Evolutionary conservation across 2,888 invertebrate genomes (phyloP).

Genomic region (Branchipolynoe longqiensis): DNA sequence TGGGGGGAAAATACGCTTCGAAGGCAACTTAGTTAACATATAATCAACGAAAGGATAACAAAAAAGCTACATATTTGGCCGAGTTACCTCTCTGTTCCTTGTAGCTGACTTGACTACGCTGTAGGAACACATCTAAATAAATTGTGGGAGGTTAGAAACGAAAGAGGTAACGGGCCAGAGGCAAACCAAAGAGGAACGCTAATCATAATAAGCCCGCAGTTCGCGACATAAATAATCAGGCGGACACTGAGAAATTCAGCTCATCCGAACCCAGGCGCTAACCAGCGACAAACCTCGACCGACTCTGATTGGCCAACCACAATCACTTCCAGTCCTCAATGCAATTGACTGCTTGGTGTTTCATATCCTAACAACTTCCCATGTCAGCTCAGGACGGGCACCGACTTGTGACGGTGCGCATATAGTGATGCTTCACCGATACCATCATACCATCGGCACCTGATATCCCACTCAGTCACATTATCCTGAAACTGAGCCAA

Average conservation of each 20-base stretch:
- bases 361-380: too few relatives aligned
- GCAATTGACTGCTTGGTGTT: too few relatives aligned
- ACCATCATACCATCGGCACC: too few relatives aligned
- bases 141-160: not conserved
- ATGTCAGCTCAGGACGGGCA: not conserved
- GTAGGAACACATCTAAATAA: constrained; percentile 6
- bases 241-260: not conserved
- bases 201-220: constrained; percentile 9
- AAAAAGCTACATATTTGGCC: not conserved
- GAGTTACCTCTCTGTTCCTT: constrained; percentile 16
- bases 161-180: constrained; percentile 16
- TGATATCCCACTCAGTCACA: too few relatives aligned
- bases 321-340: too few relatives aligned
- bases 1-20: too few relatives aligned
- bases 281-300: not conserved
- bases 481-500: too few relatives aligned
- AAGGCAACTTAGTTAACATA: not conserved
- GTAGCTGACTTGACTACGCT: constrained; percentile 8
- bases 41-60: not conserved
- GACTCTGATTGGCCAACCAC: not conserved
- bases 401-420: not conserved
- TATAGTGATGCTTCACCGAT: too few relatives aligned
- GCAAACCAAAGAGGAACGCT: too few relatives aligned
- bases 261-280: not conserved
- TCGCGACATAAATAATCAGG: not conserved